These are phyloP conservation scores for Hypotaenidia philippensis DNA, from an alignment of 2,797 vertebrate species.

Conservation along the genomic window DNA sequence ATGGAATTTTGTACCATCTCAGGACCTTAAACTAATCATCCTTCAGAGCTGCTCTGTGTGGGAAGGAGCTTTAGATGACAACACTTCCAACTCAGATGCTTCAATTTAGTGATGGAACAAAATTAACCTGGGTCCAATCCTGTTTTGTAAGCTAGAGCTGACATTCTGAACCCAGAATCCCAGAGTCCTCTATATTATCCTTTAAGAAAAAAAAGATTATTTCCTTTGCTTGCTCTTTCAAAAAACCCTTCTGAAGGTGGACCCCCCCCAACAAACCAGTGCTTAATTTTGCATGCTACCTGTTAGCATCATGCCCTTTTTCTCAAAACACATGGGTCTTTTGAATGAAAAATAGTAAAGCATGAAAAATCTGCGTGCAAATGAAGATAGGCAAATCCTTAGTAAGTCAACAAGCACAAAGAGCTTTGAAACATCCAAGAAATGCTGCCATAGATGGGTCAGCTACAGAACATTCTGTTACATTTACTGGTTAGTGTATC, in stretches of 20 bases:
- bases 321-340: not conserved
- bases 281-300: not conserved
- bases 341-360: not conserved
- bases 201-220: not conserved
- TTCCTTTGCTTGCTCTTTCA: not conserved
- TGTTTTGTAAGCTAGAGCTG: not conserved
- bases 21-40: not conserved
- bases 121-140: not conserved
- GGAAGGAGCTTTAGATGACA: not conserved
- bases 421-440: not conserved
- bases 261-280: rapidly evolving
- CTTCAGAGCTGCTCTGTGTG: not conserved
- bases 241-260: not conserved
- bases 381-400: not conserved
- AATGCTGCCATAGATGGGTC: not conserved
- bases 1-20: not conserved
- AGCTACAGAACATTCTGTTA: not conserved
- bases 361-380: not conserved
- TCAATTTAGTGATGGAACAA: not conserved
- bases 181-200: not conserved
- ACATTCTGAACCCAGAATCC: not conserved
- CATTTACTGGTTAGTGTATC: not conserved
- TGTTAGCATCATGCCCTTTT: not conserved
- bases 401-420: not conserved
- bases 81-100: not conserved